Evolutionary conservation across 2,888 invertebrate species (phyloP).

Genomic region (Steinernema hermaphroditum): DNA sequence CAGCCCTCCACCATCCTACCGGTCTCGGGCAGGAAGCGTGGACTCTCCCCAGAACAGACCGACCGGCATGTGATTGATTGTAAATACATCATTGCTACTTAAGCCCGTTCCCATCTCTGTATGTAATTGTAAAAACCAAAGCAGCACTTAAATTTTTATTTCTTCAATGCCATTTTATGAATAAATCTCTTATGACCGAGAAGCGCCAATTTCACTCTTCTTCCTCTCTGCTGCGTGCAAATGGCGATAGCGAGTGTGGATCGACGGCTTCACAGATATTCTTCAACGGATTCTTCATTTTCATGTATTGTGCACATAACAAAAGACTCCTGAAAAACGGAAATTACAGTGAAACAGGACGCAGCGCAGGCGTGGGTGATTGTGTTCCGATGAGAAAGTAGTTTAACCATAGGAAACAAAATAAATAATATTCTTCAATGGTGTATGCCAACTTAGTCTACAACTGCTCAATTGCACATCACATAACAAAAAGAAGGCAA

Average conservation of each 20-base stretch:
- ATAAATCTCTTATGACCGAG: background rate
- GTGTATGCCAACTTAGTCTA: slow-evolving; percentile 22
- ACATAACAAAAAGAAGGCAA: slow-evolving; percentile 26
- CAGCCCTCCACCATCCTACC: slow-evolving; percentile 44
- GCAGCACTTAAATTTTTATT: slow-evolving; percentile 4
- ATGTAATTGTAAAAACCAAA: background rate
- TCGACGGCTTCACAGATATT: slow-evolving; percentile 2
- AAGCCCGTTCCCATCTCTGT: no score
- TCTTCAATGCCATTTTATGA: background rate
- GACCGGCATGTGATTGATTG: background rate
- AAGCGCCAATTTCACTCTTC: background rate
- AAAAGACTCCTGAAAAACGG: slow-evolving; percentile 21
- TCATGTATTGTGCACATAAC: slow-evolving; percentile 28
- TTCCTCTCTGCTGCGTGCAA: background rate
- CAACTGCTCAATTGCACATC: slow-evolving; percentile 28
- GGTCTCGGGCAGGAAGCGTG: slow-evolving; percentile 40
- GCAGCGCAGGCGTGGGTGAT: no score
- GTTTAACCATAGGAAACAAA: slow-evolving; percentile 17
- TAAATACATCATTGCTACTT: background rate
- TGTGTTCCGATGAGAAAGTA: background rate
- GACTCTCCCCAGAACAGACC: slow-evolving; percentile 24
- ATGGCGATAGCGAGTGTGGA: background rate
- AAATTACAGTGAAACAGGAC: background rate
- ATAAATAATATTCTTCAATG: slow-evolving; percentile 13
- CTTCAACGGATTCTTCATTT: slow-evolving; percentile 27